Percentiles rank a stretch among this genome's conserved stretches.
Evolutionary conservation across 92 coral and sea anemone species (phyloP).

Genomic region (Pocillopora meandrina): DNA sequence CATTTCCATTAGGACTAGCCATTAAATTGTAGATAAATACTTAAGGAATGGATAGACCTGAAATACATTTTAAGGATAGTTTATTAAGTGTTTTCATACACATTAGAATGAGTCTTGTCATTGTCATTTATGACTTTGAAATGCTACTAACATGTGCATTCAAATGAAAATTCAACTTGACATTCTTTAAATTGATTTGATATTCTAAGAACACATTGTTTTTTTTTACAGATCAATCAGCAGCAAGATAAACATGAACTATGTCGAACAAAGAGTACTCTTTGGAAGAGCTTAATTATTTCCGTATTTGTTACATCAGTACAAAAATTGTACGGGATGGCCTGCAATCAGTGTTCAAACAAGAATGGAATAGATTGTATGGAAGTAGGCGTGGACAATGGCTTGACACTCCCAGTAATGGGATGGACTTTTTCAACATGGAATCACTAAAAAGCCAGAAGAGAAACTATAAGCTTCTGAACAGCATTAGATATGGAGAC

Average conservation of each 20-base stretch:
- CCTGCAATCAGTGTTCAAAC: conserved; percentile 56
- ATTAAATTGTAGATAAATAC: too few species aligned
- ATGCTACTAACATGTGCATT: too few species aligned
- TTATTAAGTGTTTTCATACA: too few species aligned
- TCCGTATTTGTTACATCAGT: conserved; percentile 47
- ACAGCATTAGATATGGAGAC: conserved; percentile 34
- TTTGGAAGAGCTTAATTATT: conserved; percentile 50
- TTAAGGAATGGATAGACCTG: too few species aligned
- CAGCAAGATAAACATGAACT: background rate
- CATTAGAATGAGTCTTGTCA: too few species aligned
- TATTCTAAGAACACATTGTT: background rate
- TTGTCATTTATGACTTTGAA: too few species aligned
- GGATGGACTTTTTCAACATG: conserved; percentile 37
- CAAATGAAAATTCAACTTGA: too few species aligned
- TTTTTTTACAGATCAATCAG: background rate
- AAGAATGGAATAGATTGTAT: conserved; percentile 63
- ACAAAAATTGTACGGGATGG: conserved; percentile 50
- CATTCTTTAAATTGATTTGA: too few species aligned
- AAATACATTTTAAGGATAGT: too few species aligned
- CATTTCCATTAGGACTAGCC: too few species aligned
- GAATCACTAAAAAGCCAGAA: conserved; percentile 21
- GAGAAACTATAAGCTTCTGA: conserved; percentile 13
- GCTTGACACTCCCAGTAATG: conserved; percentile 54
- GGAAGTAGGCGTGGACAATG: conserved; percentile 40
- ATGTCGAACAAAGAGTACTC: conserved; percentile 23